These are phyloP conservation scores for Neogobius melanostomus DNA, from an alignment of 2,113 vertebrate species.

Conservation along the genomic window DNA sequence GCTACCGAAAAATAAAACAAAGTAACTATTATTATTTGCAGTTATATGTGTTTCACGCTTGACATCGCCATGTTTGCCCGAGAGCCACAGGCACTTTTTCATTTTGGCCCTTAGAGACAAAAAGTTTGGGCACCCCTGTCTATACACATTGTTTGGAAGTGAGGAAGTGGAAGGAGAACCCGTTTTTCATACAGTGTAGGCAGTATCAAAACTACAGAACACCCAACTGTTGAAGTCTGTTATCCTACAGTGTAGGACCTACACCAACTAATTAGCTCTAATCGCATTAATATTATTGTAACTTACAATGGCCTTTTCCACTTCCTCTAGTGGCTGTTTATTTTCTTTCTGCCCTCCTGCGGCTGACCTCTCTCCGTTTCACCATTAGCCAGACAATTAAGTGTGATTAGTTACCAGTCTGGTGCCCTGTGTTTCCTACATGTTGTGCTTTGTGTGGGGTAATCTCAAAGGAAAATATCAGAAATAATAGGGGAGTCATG, in stretches of 20 bases:
- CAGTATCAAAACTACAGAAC: not conserved
- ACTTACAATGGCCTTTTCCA: conserved; percentile 76
- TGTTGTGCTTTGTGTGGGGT: conserved; percentile 3
- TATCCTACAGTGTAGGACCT: no score
- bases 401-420: conserved; percentile 73
- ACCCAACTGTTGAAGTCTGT: conserved; percentile 31
- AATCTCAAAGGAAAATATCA: conserved; percentile 14
- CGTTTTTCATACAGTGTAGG: not conserved
- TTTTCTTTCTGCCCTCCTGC: conserved; percentile 52
- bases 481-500: conserved; percentile 1
- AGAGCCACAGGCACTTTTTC: no score
- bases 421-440: conserved; percentile 66
- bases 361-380: conserved; percentile 52
- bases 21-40: no score
- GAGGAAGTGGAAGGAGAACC: no score
- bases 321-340: conserved; percentile 76
- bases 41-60: no score
- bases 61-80: no score
- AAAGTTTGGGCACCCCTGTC: no score
- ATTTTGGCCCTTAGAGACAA: no score
- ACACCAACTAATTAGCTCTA: conserved; percentile 74
- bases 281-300: conserved; percentile 80
- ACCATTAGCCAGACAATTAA: conserved; percentile 71
- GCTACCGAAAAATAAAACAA: no score
- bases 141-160: no score